Evolutionary conservation across 2,797 vertebrate species (phyloP).

Genomic region (Astyanax mexicanus): DNA sequence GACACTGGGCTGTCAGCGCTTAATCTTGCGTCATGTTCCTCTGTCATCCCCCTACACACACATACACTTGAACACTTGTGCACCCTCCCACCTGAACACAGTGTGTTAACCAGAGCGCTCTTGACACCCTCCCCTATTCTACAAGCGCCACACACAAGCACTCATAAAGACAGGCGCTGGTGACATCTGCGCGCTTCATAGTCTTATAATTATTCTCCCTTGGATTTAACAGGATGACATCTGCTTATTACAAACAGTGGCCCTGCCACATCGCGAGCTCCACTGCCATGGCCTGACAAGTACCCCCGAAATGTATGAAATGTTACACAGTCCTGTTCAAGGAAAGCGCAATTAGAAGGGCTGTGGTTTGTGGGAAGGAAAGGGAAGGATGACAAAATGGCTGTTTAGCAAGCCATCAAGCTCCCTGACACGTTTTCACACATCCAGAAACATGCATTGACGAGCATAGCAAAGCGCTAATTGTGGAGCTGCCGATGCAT

Average conservation of each 20-base stretch:
- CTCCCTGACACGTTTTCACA: slow-evolving; percentile 39
- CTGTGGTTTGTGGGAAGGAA: slow-evolving; percentile 19
- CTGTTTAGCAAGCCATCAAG: slow-evolving; percentile 52
- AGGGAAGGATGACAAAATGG: slow-evolving; percentile 42
- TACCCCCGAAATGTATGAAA: slow-evolving; percentile 14
- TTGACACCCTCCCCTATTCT: slow-evolving; percentile 51
- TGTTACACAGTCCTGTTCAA: slow-evolving; percentile 14
- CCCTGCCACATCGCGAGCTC: slow-evolving; percentile 42
- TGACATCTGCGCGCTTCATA: slow-evolving; percentile 57
- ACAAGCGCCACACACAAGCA: slow-evolving; percentile 18
- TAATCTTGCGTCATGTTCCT: slow-evolving; percentile 66
- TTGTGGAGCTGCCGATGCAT: slow-evolving; percentile 36
- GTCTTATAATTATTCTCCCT: slow-evolving; percentile 61
- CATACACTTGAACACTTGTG: too few species aligned
- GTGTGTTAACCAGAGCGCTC: slow-evolving; percentile 55
- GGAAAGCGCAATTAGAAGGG: slow-evolving; percentile 38
- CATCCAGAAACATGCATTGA: slow-evolving; percentile 32
- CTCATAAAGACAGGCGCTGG: slow-evolving; percentile 47
- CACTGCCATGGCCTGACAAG: slow-evolving; percentile 18
- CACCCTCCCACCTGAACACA: slow-evolving; percentile 37
- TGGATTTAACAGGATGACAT: slow-evolving; percentile 58
- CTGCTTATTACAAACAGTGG: slow-evolving; percentile 57
- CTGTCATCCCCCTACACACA: slow-evolving; percentile 39
- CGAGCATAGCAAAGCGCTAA: slow-evolving; percentile 38
- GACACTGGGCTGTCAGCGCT: slow-evolving; percentile 62